phyloP scores from a whole-genome alignment of 2,797 vertebrate genomes.

The Ispidina lecontei region DNA sequence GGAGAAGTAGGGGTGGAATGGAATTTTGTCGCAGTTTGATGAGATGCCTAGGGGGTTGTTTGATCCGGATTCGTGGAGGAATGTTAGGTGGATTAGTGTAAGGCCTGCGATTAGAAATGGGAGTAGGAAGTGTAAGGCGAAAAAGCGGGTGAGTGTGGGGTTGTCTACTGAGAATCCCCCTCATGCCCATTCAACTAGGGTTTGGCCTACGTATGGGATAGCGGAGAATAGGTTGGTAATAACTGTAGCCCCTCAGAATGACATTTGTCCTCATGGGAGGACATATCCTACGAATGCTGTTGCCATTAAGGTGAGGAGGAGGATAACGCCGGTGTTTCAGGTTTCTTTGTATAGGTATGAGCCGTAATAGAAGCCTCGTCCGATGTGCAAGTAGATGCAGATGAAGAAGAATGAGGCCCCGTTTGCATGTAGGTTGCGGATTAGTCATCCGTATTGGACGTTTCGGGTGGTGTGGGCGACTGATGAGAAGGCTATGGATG shows the following conservation, averaged over 20 bases:
- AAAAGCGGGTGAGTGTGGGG: constrained; percentile 11
- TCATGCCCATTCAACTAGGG: constrained; percentile 32
- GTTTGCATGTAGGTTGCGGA: fast-evolving
- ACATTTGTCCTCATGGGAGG: constrained; percentile 45
- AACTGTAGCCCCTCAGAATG: background rate
- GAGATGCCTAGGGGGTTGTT: constrained; percentile 34
- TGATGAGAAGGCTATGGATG: fast-evolving
- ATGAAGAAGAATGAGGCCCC: background rate
- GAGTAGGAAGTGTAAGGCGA: background rate
- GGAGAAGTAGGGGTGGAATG: constrained; percentile 63
- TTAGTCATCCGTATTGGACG: fast-evolving
- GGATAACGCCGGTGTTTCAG: constrained; percentile 5
- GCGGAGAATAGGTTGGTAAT: constrained; percentile 58
- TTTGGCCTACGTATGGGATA: background rate
- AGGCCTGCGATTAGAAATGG: fast-evolving
- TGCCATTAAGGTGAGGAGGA: background rate
- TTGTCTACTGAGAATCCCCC: constrained; percentile 40
- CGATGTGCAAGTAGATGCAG: background rate
- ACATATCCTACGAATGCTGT: constrained; percentile 72
- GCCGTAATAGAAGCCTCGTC: fast-evolving
- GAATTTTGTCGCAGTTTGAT: constrained; percentile 38
- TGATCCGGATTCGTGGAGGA: constrained; percentile 51
- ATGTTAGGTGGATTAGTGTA: background rate
- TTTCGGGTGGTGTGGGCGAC: fast-evolving
- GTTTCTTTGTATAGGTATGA: constrained; percentile 61